Evolutionary conservation across 2,888 invertebrate species (phyloP), one percentile per base, ranked within the genome.

Genomic region (Ferdinandea cuprea): DNA sequence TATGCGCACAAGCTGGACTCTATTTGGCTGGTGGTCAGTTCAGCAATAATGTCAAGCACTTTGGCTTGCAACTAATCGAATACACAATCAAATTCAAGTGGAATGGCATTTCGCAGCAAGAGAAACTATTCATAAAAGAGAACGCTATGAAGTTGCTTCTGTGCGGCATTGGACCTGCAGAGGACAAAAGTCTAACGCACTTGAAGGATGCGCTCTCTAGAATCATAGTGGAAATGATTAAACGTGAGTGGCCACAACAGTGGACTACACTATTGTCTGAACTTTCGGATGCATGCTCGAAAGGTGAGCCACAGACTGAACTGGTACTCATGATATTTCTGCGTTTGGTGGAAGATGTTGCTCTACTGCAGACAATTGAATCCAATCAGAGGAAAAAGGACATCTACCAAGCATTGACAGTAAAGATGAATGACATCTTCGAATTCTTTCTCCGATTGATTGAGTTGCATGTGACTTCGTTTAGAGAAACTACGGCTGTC

Each of bases 221-320:
- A 54, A 95, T 98, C n/a, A 94, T 98, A 65, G 98, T 99, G 0
- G 98, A 99, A 92, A 97, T 99, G 95, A 96, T 97, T 65, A 98
- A 98, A 89, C 93, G 98, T 8, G 98, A 98, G 89, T 99, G 98
- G 99, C 99, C 99, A 0, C 98, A 98, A 89, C 96, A 98, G 85
- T 99, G 98, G 98, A 96, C 97, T 0, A 94, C 96, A 0, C 90
- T 99, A 32, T 90, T 98, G 30, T 92, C 93, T 0, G 98, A 98
- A 89, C 92, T 98, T 1, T 95, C 96, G 76, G 94, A 95, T 87
- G 95, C 97, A 0, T 96, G 97, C 89, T 92, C 94, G 9, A 93
- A 94, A 86, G 98, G 98, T 9, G 96, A 97, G 88, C 93, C 94
- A 58, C 98, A 97, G 89, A 97, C 97, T 9, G 97, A 98, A 90